These are phyloP conservation scores for Myotis lucifugus DNA, from an alignment of 2,113 vertebrate species.

Conservation along the genomic window DNA sequence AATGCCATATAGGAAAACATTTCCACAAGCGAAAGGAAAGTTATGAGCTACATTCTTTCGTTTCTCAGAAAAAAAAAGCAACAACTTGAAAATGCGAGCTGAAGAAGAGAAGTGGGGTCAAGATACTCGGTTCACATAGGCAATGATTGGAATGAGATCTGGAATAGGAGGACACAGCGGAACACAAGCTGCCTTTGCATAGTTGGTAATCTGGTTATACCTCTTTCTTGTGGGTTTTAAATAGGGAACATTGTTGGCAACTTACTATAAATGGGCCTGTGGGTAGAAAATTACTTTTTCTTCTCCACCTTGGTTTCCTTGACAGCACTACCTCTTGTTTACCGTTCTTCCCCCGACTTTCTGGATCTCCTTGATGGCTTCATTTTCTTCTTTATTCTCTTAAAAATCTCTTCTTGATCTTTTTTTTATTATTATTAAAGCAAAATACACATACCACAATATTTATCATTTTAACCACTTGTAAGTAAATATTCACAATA, in stretches of 20 bases:
- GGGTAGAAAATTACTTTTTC: constrained; percentile 40
- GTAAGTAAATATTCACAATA: neutral
- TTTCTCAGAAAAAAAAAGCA: neutral
- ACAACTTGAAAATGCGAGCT: neutral
- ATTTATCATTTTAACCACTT: neutral
- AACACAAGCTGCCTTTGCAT: neutral
- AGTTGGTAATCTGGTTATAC: neutral
- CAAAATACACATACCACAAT: neutral
- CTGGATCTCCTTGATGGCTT: neutral
- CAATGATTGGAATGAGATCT: neutral
- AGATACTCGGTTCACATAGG: neutral
- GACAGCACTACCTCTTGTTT: neutral
- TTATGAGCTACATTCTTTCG: neutral
- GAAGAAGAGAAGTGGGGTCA: neutral
- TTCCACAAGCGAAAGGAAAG: neutral
- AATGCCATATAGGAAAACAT: neutral
- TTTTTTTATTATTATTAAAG: neutral
- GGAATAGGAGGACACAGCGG: neutral
- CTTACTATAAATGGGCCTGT: neutral
- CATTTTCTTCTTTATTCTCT: neutral
- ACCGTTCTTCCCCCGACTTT: neutral
- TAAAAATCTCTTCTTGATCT: neutral
- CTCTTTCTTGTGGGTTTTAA: constrained; percentile 33
- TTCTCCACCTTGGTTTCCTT: neutral
- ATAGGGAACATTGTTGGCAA: neutral